Conservation (phyloP, 2,797 vertebrate species). For the Crypturellus tataupa region DNA sequence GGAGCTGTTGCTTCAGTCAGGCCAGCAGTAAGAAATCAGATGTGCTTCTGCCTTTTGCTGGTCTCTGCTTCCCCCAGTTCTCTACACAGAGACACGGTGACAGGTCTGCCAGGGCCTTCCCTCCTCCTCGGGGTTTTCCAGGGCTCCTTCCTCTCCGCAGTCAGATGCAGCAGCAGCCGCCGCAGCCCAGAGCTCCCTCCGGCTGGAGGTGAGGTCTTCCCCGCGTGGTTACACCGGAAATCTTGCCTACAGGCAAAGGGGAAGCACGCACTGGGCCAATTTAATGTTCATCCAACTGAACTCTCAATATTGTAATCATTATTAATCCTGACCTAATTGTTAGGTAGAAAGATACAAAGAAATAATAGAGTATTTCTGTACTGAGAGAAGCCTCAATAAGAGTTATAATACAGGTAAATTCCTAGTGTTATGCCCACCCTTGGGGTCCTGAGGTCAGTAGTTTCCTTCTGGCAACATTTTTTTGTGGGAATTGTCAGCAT, state of each 20-base stretch:
- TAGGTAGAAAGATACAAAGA: too few relatives aligned
- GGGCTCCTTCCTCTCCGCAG: background rate
- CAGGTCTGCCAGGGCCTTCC: background rate
- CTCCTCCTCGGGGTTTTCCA: background rate
- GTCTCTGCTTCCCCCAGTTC: background rate
- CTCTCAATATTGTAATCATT: background rate
- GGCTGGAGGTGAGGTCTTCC: background rate
- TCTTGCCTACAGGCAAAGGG: background rate
- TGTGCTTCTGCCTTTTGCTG: background rate
- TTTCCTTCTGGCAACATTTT: background rate
- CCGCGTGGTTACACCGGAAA: background rate
- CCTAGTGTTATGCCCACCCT: too few relatives aligned
- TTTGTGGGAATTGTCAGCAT: background rate
- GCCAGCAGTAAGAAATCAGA: background rate
- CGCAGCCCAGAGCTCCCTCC: too few relatives aligned
- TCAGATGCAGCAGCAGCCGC: background rate
- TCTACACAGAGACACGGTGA: too few relatives aligned
- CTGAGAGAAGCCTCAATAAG: background rate
- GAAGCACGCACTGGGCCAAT: background rate
- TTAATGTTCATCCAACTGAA: background rate
- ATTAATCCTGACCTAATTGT: too few relatives aligned
- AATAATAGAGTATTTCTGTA: background rate
- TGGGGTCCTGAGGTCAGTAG: background rate
- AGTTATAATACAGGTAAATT: background rate
- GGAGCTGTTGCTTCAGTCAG: background rate